Evolutionary conservation across 2,888 invertebrate species (phyloP).

Genomic region (Scaptomyza tumidula): DNA sequence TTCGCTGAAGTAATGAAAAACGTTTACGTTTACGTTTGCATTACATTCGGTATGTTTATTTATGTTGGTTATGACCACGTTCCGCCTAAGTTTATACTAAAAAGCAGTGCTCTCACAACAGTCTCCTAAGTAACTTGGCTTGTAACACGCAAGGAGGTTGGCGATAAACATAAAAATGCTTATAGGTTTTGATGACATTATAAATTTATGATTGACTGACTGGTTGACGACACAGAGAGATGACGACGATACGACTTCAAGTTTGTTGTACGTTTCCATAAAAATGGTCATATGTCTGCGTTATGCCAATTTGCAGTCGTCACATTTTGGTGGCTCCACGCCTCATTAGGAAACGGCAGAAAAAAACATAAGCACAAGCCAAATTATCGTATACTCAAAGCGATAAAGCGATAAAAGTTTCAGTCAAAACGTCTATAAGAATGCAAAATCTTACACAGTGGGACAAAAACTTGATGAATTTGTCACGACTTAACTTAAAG

Average conservation of each 20-base stretch:
- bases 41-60: slow-evolving; percentile 50
- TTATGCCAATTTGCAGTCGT: slow-evolving; percentile 24
- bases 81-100: slow-evolving; percentile 61
- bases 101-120: slow-evolving; percentile 22
- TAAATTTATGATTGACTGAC: slow-evolving; percentile 65
- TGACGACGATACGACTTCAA: slow-evolving; percentile 4
- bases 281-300: slow-evolving; percentile 25
- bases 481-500: background rate
- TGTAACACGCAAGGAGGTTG: slow-evolving; percentile 3
- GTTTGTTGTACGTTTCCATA: slow-evolving; percentile 11
- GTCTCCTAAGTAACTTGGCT: slow-evolving; percentile 36
- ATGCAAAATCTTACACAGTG: slow-evolving; percentile 33
- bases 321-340: slow-evolving; percentile 18
- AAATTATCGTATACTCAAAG: slow-evolving; percentile 36
- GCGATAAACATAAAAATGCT: slow-evolving; percentile 54
- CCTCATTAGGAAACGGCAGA: slow-evolving; percentile 46
- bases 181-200: slow-evolving; percentile 64
- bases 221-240: slow-evolving; percentile 12
- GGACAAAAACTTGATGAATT: background rate
- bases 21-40: slow-evolving; percentile 70
- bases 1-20: slow-evolving; percentile 69
- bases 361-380: slow-evolving; percentile 39
- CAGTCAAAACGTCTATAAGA: slow-evolving; percentile 5
- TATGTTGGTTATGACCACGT: slow-evolving; percentile 51
- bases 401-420: slow-evolving; percentile 38